Evolutionary conservation across 2,113 vertebrate species (phyloP).

Genomic region (Scatophagus argus): DNA sequence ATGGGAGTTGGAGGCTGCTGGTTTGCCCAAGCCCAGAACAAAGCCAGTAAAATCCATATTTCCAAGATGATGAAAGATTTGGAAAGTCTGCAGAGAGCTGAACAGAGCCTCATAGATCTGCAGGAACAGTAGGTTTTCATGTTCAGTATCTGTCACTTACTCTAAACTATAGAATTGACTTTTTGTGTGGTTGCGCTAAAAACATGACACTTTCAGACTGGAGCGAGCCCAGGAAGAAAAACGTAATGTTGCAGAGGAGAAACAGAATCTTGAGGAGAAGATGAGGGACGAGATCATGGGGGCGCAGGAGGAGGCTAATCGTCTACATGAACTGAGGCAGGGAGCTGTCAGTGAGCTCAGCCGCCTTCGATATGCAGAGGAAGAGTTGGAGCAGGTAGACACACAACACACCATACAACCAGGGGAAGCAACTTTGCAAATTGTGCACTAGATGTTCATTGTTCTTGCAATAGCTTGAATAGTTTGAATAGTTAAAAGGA

Average conservation of each 20-base stretch:
- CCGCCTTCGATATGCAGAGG: conserved; percentile 94
- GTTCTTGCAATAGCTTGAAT: not conserved
- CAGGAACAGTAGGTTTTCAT: conserved; percentile 90
- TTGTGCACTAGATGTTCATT: not conserved
- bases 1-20: conserved; percentile 97
- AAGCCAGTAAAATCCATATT: conserved; percentile 92
- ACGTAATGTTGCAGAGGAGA: conserved; percentile 94
- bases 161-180: not conserved
- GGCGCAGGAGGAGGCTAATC: conserved; percentile 94
- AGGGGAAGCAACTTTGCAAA: not conserved
- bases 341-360: conserved; percentile 94
- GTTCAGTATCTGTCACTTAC: not conserved
- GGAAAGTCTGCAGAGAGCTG: conserved; percentile 95
- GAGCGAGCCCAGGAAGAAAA: conserved; percentile 97
- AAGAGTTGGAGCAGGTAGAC: conserved; percentile 93
- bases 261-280: conserved; percentile 95
- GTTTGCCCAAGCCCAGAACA: conserved; percentile 96
- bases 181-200: not conserved
- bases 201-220: conserved; percentile 81
- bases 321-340: conserved; percentile 89
- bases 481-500: not conserved
- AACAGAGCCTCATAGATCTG: conserved; percentile 92
- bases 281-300: conserved; percentile 97
- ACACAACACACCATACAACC: not conserved
- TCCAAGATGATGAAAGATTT: conserved; percentile 98